Conservation (phyloP, 2,797 vertebrate species). For the Etheostoma perlongum region DNA sequence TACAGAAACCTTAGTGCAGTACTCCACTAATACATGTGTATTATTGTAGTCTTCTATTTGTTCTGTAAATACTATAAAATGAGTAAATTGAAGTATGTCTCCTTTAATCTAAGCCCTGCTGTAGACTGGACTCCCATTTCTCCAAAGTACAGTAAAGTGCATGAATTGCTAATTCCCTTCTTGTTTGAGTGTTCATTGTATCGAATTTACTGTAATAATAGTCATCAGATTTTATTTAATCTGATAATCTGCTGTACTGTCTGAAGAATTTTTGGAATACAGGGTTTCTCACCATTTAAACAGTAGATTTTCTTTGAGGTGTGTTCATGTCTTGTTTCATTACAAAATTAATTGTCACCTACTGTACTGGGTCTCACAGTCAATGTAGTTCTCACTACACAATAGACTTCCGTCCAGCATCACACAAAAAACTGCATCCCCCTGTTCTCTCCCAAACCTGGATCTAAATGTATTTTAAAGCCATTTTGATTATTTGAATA, state of each 20-base stretch:
- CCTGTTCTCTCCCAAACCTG: no score
- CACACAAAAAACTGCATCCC: neutral
- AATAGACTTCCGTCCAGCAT: neutral
- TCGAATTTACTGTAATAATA: no score
- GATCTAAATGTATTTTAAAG: neutral
- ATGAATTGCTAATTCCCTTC: no score
- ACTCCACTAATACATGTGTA: neutral
- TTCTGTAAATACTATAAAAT: neutral
- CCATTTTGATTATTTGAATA: constrained; percentile 8
- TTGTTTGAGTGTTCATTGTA: no score
- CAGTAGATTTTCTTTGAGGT: neutral
- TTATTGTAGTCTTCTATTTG: neutral
- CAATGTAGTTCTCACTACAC: neutral
- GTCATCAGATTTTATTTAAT: neutral
- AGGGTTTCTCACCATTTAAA: neutral
- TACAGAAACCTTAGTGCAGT: neutral
- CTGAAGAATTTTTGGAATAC: neutral
- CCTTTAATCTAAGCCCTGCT: neutral
- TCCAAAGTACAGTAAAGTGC: no score
- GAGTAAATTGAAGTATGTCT: neutral
- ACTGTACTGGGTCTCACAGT: neutral
- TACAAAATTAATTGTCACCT: neutral
- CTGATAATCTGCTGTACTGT: neutral
- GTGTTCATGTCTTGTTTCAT: neutral
- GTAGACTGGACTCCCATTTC: neutral